Evolutionary conservation across 2,888 invertebrate genomes (phyloP).

Genomic region (Lochmaea capreae): DNA sequence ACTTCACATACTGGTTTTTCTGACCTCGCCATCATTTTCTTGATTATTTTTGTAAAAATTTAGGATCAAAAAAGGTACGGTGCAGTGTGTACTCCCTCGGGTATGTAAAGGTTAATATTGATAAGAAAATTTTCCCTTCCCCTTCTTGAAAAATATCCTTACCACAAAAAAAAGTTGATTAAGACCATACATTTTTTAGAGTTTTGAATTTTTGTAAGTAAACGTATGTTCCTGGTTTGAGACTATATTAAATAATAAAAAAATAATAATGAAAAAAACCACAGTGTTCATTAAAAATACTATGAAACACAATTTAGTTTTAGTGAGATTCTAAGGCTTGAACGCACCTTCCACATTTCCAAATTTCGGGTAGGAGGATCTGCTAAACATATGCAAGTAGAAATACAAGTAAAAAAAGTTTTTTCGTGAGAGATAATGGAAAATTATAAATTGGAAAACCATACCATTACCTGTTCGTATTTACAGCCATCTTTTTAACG

Average conservation of each 20-base stretch:
- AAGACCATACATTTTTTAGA: not conserved
- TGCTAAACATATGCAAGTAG: conserved; percentile 64
- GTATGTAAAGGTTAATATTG: no score
- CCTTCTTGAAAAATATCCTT: no score
- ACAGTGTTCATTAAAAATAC: conserved; percentile 40
- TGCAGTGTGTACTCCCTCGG: no score
- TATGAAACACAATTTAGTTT: conserved; percentile 37
- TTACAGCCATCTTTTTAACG: conserved; percentile 60
- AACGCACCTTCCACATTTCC: conserved; percentile 64
- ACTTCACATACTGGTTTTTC: no score
- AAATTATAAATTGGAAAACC: conserved; percentile 48
- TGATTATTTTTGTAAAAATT: no score
- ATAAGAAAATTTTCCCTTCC: no score
- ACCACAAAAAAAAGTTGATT: not conserved
- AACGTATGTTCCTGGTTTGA: conserved; percentile 35
- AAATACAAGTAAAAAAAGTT: conserved; percentile 49
- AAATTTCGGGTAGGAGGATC: conserved; percentile 51
- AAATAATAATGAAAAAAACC: conserved; percentile 32
- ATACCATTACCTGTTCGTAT: conserved; percentile 61
- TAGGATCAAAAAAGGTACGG: no score
- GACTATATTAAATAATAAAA: conserved; percentile 25
- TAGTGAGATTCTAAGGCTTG: conserved; percentile 53
- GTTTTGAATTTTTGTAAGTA: conserved; percentile 4
- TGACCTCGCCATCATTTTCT: no score
- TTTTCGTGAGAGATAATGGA: conserved; percentile 41